A percentile compares a stretch with the other conserved stretches of the same genome.
Evolutionary conservation across 1,140 invertebrate species (phyloP).

Genomic region (Camponotus vicinus): DNA sequence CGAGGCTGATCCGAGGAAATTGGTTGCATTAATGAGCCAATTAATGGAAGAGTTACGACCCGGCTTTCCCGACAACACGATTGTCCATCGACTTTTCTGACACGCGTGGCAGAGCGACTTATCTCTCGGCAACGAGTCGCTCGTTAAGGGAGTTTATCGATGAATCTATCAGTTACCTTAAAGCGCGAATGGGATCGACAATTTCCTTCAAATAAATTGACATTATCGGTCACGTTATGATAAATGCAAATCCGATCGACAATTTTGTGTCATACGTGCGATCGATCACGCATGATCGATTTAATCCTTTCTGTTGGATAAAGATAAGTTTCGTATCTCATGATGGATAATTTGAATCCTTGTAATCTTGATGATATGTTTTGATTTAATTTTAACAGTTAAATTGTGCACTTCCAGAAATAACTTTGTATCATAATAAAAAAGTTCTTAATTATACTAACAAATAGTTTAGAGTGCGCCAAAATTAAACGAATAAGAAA

Average conservation of each 20-base stretch:
- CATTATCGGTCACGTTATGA: conserved; percentile 3
- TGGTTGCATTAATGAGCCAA: conserved; percentile 55
- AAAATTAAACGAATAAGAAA: too few relatives aligned
- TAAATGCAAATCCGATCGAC: conserved; percentile 37
- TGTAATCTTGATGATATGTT: background rate
- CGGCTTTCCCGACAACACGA: conserved; percentile 48
- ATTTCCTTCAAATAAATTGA: conserved; percentile 30
- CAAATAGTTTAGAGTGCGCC: too few relatives aligned
- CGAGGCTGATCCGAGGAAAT: conserved; percentile 45
- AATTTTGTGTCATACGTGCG: conserved; percentile 14
- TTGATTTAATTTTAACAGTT: background rate
- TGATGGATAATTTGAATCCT: background rate
- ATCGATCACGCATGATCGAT: conserved; percentile 17
- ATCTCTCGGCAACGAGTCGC: conserved; percentile 32
- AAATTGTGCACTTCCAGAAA: background rate
- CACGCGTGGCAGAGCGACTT: conserved; percentile 26
- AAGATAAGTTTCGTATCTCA: background rate
- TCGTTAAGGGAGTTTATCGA: conserved; percentile 47
- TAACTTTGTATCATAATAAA: background rate
- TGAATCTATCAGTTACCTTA: conserved; percentile 27
- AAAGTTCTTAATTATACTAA: background rate
- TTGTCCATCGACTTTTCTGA: conserved; percentile 57
- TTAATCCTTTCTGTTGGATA: conserved; percentile 18
- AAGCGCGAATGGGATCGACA: conserved; percentile 21
- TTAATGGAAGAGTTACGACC: conserved; percentile 45